phyloP scores from a whole-genome alignment of 2,113 vertebrate genomes.

The Salvelinus alpinus region DNA sequence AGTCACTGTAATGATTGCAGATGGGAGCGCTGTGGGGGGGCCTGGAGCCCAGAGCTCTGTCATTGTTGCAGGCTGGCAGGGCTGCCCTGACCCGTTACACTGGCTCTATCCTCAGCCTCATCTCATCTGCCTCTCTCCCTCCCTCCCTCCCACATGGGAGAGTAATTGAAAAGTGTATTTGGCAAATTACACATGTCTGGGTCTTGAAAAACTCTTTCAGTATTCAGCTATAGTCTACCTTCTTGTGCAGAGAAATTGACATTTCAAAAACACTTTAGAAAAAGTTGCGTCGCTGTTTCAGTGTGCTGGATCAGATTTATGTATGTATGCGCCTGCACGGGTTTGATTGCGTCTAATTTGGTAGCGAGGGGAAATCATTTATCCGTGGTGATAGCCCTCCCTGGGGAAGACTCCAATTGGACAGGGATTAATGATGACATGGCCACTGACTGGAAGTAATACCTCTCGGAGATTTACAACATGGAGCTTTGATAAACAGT shows the following conservation, averaged over 20 bases:
- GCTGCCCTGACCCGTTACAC: constrained; percentile 83
- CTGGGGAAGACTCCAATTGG: constrained; percentile 39
- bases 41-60: constrained; percentile 82
- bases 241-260: not conserved
- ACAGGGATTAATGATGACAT: constrained; percentile 50
- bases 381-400: constrained; percentile 33
- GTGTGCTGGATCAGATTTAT: not conserved
- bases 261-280: constrained; percentile 2
- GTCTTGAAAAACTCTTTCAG: not conserved
- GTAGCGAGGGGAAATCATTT: constrained; percentile 17
- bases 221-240: not conserved
- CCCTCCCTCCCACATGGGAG: constrained; percentile 78
- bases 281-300: constrained; percentile 19
- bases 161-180: constrained; percentile 89
- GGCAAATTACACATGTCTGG: constrained; percentile 54
- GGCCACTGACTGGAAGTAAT: constrained; percentile 58
- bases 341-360: constrained; percentile 19
- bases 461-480: constrained; percentile 26
- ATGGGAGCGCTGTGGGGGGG: constrained; percentile 87
- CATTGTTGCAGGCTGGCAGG: constrained; percentile 72
- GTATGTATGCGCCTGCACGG: not conserved
- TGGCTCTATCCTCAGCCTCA: constrained; percentile 47
- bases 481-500: constrained; percentile 7
- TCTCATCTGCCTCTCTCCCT: constrained; percentile 74
- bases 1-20: constrained; percentile 94